Evolutionary conservation across 2,888 invertebrate species (phyloP).

Genomic region (Ennomos erosarius): DNA sequence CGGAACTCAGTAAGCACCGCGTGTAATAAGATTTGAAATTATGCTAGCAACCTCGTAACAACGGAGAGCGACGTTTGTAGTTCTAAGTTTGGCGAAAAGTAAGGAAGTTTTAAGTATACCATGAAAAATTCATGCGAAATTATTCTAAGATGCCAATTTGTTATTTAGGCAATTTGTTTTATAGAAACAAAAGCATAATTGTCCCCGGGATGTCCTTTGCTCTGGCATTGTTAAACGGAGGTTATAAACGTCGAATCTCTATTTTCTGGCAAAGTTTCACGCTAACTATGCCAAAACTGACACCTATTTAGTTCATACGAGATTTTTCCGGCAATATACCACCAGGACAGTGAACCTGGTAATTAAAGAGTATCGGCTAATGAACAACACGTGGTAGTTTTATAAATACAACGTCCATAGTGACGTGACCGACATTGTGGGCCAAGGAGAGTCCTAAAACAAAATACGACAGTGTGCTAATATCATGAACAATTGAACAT

Average conservation of each 20-base stretch:
- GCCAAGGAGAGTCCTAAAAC: constrained; percentile 64
- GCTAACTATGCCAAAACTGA: constrained; percentile 59
- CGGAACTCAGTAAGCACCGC: constrained; percentile 21
- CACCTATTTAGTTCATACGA: constrained; percentile 44
- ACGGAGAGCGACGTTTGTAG: background rate
- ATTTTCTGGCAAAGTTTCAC: constrained; percentile 54
- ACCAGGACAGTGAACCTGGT: constrained; percentile 54
- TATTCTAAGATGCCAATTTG: too few species aligned
- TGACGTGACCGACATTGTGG: constrained; percentile 46
- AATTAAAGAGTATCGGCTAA: constrained; percentile 44
- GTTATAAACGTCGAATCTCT: constrained; percentile 33
- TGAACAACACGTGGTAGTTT: constrained; percentile 48
- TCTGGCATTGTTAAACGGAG: constrained; percentile 38
- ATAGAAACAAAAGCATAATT: constrained; percentile 11
- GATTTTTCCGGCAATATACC: constrained; percentile 39
- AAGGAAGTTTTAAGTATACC: too few species aligned
- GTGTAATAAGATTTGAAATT: constrained; percentile 30
- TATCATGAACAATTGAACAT: constrained; percentile 25
- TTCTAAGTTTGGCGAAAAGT: constrained; percentile 1
- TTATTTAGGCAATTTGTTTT: background rate
- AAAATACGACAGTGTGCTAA: constrained; percentile 48
- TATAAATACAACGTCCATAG: constrained; percentile 27
- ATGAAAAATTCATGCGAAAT: too few species aligned
- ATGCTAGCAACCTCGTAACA: background rate
- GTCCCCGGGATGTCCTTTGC: constrained; percentile 12